These are phyloP conservation scores for Oscheius sp. DNA, from an alignment of 2,888 invertebrate species.

Conservation along the genomic window DNA sequence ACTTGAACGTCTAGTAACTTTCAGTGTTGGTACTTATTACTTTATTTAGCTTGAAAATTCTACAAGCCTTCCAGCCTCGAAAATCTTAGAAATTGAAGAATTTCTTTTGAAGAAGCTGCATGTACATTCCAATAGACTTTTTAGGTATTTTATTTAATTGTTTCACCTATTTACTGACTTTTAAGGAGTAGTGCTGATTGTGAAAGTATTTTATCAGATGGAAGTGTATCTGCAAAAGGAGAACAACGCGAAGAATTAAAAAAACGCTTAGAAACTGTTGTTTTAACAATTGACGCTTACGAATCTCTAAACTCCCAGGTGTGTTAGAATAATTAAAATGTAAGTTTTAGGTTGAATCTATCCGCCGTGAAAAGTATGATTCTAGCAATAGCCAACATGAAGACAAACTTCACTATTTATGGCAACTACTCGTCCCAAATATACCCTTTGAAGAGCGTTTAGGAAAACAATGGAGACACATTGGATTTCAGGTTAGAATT, in stretches of 20 bases:
- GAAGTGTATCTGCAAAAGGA: conserved; percentile 6
- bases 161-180: neutral
- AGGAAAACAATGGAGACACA: conserved; percentile 90
- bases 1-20: conserved; percentile 19
- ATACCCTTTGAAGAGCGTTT: conserved; percentile 80
- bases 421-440: conserved; percentile 83
- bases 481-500: conserved; percentile 80
- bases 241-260: conserved; percentile 14
- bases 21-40: neutral
- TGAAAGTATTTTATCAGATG: conserved; percentile 3
- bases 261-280: neutral
- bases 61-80: neutral
- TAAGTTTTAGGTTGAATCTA: conserved; percentile 50
- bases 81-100: conserved; percentile 12
- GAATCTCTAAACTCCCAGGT: conserved; percentile 13
- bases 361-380: conserved; percentile 42
- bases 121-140: neutral
- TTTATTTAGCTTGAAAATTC: conserved; percentile 15
- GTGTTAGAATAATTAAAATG: too few relatives aligned
- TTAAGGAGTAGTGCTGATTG: conserved; percentile 10
- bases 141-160: neutral
- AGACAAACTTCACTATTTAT: conserved; percentile 75
- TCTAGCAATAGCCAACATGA: conserved; percentile 45
- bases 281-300: conserved; percentile 12
- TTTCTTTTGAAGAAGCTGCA: conserved; percentile 3